Base-by-base conservation (phyloP, 1,140 invertebrate species). In the Plectrocnemia conspersa region DNA sequence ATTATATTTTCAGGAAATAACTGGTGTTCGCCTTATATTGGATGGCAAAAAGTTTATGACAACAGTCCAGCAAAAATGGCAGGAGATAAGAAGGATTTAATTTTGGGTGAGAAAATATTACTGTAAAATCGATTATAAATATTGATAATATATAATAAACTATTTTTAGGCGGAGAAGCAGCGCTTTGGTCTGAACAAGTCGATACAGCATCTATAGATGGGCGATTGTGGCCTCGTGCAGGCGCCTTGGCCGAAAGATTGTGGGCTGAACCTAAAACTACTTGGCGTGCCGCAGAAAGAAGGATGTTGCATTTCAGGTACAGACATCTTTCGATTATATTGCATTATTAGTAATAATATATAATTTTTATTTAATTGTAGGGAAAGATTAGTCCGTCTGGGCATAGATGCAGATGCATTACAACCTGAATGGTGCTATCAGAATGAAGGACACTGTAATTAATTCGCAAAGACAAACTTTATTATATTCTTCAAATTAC, bases 21-120 rank as follows among this genome's bases (percentile, higher is more conserved):
- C 66, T 91, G 89, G 90, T 92, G 89, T 67, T 80, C 86, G 0
- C 89, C 89, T 0, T 92, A 91, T 68, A 92, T 88, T 66, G 84
- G 86, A 2, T 93, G 90, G 90, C 89, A 93, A 68, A 84, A 82
- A 61, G 79, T 91, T 6, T 93, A 92, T 63, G 77, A 84, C 4
- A 91, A 91, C 67, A 83, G 80, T 58, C 81, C 86, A 1, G 68
- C 70, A 16, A 63, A 70, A 4, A 80, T 91, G 47, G 78, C 74
- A 1, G 68, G 72, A 13, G 66, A 71, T 2, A 73, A 80, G 52
- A 70, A 68, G 2, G 57, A 80, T 55, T 73, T 78, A 49, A 75
- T 84, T 42, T 61, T 80, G 40, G 78, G 79, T 79, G 72, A n/a
- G n/a, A n/a, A n/a, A n/a, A n/a, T n/a, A n/a, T n/a, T n/a, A n/a